Evolutionary conservation across 2,797 vertebrate genomes (phyloP), one percentile per base, ranked within the genome.

Genomic region (Sebastes aleutianus): DNA sequence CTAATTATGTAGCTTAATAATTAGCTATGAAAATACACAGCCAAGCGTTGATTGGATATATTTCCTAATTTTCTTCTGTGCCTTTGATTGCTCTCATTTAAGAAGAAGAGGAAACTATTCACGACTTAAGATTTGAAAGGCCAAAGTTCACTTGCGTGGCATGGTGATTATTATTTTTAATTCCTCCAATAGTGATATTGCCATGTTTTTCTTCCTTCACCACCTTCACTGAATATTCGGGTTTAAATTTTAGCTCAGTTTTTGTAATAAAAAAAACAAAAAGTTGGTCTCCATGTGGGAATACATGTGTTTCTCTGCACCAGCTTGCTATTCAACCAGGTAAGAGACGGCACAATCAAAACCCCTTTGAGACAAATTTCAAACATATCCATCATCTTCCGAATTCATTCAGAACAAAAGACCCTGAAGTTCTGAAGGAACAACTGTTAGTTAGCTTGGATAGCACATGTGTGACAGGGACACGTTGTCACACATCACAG

Each of bases 1-100:
- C 50, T n/a, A 70, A 79, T 82, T 62, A 67, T 29, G 22, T n/a
- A 24, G 47, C 27, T 76, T 27, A 12, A 20, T 84, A 75, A 84
- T 81, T 80, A 57, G 22, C 34, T 53, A 20, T 34, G 50, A 61
- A 31, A 76, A 76, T 27, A 29, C 20, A 16, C 22, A 31, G 47
- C 47, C 39, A 70, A 66, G n/a, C 27, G 50, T 39, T 64, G 36
- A 65, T 69, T 69, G 20, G 39, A 72, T 39, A 22, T 1, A 47
- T 50, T 29, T 78, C 43, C 8, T 32, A 63, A 66, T 50, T 8
- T 75, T 54, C 22, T 36, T 13, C 34, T 57, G 1, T 70, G 22
- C 3, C 10, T 68, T 68, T 68, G 39, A 71, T 71, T 53, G 7
- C 5, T 62, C 24, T 59, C 1, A 10, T 62, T 47, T 54, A 22